A percentile compares a stretch with the other conserved stretches of the same genome.
Conservation (phyloP, 2,888 invertebrate species). For the Tenthredo mesomela region DNA sequence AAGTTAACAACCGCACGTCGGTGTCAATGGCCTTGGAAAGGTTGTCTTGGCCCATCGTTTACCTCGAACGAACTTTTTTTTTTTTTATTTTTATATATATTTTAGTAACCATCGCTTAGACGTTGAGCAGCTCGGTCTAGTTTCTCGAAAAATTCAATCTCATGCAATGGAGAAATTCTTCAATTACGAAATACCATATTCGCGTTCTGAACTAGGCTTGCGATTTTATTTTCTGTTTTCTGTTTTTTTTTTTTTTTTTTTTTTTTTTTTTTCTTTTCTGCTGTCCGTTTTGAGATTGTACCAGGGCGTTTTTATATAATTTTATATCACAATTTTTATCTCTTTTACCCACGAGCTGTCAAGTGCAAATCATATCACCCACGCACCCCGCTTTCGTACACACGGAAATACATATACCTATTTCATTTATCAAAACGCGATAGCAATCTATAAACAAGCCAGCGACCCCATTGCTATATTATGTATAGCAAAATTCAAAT, state of each 20-base stretch:
- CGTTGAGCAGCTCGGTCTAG: background rate
- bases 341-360: constrained; percentile 36
- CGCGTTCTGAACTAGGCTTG: background rate
- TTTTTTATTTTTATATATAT: background rate
- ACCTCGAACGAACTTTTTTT: background rate
- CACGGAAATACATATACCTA: constrained; percentile 34
- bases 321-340: background rate
- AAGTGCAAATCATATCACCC: constrained; percentile 39
- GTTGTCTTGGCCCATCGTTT: constrained; percentile 15
- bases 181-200: background rate
- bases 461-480: background rate
- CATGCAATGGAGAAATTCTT: background rate
- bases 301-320: constrained; percentile 16
- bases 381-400: constrained; percentile 21
- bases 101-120: background rate
- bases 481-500: constrained; percentile 21
- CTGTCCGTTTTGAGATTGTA: background rate
- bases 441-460: background rate
- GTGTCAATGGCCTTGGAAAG: constrained; percentile 26
- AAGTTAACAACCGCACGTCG: constrained; percentile 25
- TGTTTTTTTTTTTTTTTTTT: background rate
- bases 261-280: too few species aligned
- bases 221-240: background rate
- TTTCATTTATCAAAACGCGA: constrained; percentile 32
- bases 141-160: background rate